phyloP scores from a whole-genome alignment of 2,797 vertebrate genomes.

The Mus minutoides region DNA sequence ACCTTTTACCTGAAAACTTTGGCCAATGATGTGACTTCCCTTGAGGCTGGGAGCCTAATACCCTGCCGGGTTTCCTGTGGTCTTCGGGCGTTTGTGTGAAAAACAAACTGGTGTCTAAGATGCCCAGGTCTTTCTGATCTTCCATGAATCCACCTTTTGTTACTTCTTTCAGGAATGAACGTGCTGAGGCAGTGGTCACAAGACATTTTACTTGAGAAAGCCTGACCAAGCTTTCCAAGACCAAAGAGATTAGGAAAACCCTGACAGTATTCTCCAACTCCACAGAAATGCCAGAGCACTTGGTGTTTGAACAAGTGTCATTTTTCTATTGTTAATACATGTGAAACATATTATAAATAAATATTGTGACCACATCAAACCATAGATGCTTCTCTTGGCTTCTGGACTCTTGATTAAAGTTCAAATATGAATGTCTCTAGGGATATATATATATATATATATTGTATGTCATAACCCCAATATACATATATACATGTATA shows the following conservation, averaged over 20 bases:
- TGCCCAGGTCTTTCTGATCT: neutral
- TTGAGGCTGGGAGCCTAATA: neutral
- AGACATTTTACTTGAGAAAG: slow-evolving; percentile 35
- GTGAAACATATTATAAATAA: slow-evolving; percentile 81
- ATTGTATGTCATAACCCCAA: neutral
- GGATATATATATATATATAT: neutral
- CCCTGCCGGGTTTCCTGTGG: neutral
- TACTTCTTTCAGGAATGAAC: slow-evolving; percentile 15
- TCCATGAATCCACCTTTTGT: neutral
- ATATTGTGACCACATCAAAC: slow-evolving; percentile 71
- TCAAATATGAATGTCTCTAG: slow-evolving; percentile 13
- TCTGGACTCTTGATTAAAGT: neutral
- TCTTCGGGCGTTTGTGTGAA: neutral
- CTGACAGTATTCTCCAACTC: slow-evolving; percentile 34
- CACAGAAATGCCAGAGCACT: slow-evolving; percentile 18
- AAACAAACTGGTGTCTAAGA: slow-evolving; percentile 45
- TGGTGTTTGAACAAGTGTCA: slow-evolving; percentile 69
- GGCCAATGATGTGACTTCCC: slow-evolving; percentile 11
- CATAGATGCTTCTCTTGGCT: neutral
- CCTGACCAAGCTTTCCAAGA: neutral
- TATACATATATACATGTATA: neutral
- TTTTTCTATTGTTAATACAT: slow-evolving; percentile 76
- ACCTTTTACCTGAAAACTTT: neutral
- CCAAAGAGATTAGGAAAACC: slow-evolving; percentile 61
- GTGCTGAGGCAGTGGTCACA: slow-evolving; percentile 4